These are phyloP conservation scores for Machimus atricapillus DNA, from an alignment of 2,888 invertebrate species.

Conservation along the genomic window DNA sequence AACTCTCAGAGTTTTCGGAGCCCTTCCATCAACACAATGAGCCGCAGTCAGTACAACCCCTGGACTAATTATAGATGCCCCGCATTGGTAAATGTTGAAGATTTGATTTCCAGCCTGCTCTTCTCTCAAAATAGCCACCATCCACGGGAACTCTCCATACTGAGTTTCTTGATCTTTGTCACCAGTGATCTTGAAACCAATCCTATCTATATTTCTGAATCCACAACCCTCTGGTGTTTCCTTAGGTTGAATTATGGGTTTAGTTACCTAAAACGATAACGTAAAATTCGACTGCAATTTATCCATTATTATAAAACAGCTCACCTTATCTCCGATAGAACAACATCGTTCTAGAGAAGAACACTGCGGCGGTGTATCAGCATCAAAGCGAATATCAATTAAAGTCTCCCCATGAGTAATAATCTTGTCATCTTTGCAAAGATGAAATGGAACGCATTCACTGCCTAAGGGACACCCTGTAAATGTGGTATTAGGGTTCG, in stretches of 20 bases:
- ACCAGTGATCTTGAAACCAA: constrained; percentile 74
- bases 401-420: constrained; percentile 75
- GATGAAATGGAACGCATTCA: constrained; percentile 79
- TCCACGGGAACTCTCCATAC: constrained; percentile 62
- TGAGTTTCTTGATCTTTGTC: constrained; percentile 72
- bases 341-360: constrained; percentile 54
- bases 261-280: background rate
- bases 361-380: constrained; percentile 49
- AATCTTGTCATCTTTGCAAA: constrained; percentile 72
- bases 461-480: constrained; percentile 62
- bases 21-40: constrained; percentile 62
- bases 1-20: constrained; percentile 58
- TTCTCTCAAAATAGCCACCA: constrained; percentile 65
- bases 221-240: constrained; percentile 68
- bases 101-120: constrained; percentile 50
- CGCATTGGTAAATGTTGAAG: constrained; percentile 63
- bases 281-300: background rate
- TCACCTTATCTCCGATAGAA: constrained; percentile 53
- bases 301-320: background rate
- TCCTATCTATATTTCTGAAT: constrained; percentile 73
- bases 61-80: constrained; percentile 58
- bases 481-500: background rate
- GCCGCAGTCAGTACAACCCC: constrained; percentile 71
- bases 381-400: constrained; percentile 76
- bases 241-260: constrained; percentile 53